Conservation (phyloP, 2,113 vertebrate species). For the Ranitomeya imitator region DNA sequence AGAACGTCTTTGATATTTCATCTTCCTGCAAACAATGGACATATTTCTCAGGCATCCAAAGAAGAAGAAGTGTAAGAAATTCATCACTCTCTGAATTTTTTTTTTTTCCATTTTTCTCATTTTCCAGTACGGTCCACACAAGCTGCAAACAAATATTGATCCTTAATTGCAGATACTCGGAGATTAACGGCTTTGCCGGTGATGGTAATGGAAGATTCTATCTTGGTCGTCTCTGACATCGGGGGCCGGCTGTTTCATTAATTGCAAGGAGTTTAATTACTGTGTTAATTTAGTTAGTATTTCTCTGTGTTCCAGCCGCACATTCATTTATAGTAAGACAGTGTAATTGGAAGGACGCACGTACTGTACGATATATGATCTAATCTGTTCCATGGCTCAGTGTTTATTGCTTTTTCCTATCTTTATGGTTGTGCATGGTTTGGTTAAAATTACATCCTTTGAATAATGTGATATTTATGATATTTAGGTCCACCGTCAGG, state of each 20-base stretch:
- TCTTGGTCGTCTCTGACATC: constrained; percentile 19
- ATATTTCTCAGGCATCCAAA: not conserved
- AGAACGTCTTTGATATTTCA: not conserved
- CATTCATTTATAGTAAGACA: constrained; percentile 21
- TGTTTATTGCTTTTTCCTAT: not conserved
- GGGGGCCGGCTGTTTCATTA: constrained; percentile 10
- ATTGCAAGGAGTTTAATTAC: constrained; percentile 44
- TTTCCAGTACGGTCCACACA: not conserved
- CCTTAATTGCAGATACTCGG: constrained; percentile 20
- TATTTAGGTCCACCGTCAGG: no score
- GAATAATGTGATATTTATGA: no score
- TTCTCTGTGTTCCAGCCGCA: constrained; percentile 29
- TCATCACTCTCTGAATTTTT: not conserved
- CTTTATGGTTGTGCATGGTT: not conserved
- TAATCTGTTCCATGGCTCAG: not conserved
- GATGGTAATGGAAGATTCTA: constrained; percentile 25
- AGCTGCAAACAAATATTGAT: constrained; percentile 6
- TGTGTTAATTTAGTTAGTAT: constrained; percentile 45
- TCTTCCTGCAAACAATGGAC: not conserved
- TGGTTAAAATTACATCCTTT: not conserved
- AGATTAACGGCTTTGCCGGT: constrained; percentile 10
- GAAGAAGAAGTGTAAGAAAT: not conserved
- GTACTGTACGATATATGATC: not conserved
- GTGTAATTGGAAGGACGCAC: constrained; percentile 12
- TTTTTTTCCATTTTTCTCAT: not conserved